Percentiles rank a stretch among this genome's conserved stretches.
These are phyloP conservation scores for Epinephelus awoara DNA, from an alignment of 2,797 vertebrate genomes.

Conservation along the genomic window DNA sequence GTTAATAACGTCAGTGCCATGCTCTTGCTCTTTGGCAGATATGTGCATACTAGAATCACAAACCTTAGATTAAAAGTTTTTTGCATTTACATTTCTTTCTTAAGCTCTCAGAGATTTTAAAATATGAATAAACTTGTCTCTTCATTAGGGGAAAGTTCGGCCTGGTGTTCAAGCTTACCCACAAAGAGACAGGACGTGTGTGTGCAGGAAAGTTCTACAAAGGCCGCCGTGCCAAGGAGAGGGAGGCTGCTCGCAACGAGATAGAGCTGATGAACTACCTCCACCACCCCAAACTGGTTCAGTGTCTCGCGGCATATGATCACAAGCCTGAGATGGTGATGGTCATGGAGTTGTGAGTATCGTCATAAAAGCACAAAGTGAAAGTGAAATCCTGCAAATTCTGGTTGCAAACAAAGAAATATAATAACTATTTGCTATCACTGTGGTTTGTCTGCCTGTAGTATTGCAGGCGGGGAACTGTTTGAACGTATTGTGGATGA, in stretches of 20 bases:
- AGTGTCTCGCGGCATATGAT: slow-evolving; percentile 90
- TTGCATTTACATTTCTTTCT: neutral
- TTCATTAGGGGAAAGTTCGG: slow-evolving; percentile 90
- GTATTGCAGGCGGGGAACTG: slow-evolving; percentile 91
- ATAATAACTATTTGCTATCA: neutral
- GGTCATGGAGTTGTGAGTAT: slow-evolving; percentile 92
- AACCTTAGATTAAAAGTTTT: neutral
- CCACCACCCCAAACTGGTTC: slow-evolving; percentile 91
- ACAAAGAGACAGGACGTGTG: slow-evolving; percentile 85
- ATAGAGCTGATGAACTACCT: slow-evolving; percentile 93
- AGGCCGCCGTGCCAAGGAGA: slow-evolving; percentile 85
- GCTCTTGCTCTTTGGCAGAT: neutral
- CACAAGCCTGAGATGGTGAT: slow-evolving; percentile 88
- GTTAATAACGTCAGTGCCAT: neutral
- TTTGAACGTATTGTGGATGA: slow-evolving; percentile 92
- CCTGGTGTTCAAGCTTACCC: slow-evolving; percentile 87
- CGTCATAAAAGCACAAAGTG: neutral
- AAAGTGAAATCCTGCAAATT: neutral
- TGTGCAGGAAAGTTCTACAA: slow-evolving; percentile 92
- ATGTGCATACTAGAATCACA: neutral
- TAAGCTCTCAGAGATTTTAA: neutral
- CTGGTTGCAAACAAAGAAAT: neutral
- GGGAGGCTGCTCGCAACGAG: slow-evolving; percentile 84
- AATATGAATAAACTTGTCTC: slow-evolving; percentile 1
- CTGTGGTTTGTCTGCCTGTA: slow-evolving; percentile 58